Base-by-base conservation (phyloP, 1,140 invertebrate genomes). In the Solenopsis invicta region DNA sequence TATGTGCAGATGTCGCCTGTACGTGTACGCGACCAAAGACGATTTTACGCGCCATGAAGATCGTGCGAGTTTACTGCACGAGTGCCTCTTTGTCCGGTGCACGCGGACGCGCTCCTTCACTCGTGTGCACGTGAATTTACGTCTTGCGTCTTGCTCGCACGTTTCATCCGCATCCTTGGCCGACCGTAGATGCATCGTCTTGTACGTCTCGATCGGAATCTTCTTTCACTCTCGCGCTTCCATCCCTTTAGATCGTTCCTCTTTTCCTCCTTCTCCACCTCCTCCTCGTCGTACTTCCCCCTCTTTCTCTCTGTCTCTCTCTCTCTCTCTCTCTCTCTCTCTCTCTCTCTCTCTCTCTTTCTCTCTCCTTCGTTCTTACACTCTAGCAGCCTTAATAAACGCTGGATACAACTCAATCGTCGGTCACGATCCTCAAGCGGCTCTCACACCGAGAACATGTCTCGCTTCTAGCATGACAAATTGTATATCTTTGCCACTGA, bases 391-490 rank as follows among this genome's bases (percentile, higher is more conserved):
- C 87, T 85, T 91, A 91, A 91, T 89, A 91, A 91, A 91, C 90
- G 89, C 74, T 90, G 90, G 90, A 90, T 91, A 91, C 90, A 91
- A 91, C 90, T 91, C 90, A 91, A 91, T 91, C 90, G 90, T 88
- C 87, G 87, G 90, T 91, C 90, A 91, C 90, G 90, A 90, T 89
- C 84, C 90, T 91, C 88, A 91, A 91, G 90, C 56, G 62, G 84
- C 87, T 89, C 75, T 91, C 90, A 91, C 90, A 91, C 74, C 52
- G 64, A 45, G 48, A 18, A 29, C n/a, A 50, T 64, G 85, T 87
- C 72, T 54, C 67, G 52, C 64, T 50, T 48, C 21, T 59, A 54
- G 34, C 52, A 16, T 59, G 80, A 74, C 80, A 82, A 59, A 82
- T 82, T 74, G 54, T 54, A 61, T 64, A 34, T 59, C 54, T 24